These are phyloP conservation scores for Clarias fuscus DNA, from an alignment of 2,797 vertebrate species.

Conservation along the genomic window DNA sequence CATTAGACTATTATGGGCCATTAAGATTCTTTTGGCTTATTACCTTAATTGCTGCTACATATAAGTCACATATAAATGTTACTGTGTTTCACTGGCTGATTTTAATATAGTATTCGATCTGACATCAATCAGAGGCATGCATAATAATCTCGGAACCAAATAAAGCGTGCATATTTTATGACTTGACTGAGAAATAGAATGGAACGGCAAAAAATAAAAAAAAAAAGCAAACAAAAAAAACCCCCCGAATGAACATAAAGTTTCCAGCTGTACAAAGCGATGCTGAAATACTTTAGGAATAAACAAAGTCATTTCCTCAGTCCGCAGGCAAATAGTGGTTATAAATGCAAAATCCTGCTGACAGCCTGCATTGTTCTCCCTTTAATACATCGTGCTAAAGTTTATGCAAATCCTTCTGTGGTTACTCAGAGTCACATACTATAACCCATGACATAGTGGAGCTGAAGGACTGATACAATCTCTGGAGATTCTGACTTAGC, in stretches of 20 bases:
- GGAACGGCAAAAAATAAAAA: not conserved
- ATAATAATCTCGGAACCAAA: not conserved
- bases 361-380: not conserved
- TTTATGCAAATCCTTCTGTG: not conserved
- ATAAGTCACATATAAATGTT: slow-evolving; percentile 1
- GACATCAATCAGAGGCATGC: not conserved
- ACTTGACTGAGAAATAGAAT: not conserved
- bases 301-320: not conserved
- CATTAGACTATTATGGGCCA: not conserved
- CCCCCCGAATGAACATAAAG: not conserved
- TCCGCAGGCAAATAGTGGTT: not conserved
- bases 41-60: not conserved
- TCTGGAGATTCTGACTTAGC: slow-evolving; percentile 11
- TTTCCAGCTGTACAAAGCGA: not conserved
- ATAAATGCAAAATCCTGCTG: slow-evolving; percentile 2
- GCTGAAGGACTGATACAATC: not conserved
- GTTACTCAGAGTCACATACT: not conserved
- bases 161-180: not conserved
- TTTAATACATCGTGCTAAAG: not conserved
- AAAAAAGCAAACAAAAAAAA: not conserved
- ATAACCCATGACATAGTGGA: not conserved
- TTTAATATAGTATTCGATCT: not conserved
- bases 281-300: not conserved
- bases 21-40: not conserved
- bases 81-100: not conserved